Conservation (phyloP, 2,113 vertebrate genomes). For the Eulacestoma nigropectus region DNA sequence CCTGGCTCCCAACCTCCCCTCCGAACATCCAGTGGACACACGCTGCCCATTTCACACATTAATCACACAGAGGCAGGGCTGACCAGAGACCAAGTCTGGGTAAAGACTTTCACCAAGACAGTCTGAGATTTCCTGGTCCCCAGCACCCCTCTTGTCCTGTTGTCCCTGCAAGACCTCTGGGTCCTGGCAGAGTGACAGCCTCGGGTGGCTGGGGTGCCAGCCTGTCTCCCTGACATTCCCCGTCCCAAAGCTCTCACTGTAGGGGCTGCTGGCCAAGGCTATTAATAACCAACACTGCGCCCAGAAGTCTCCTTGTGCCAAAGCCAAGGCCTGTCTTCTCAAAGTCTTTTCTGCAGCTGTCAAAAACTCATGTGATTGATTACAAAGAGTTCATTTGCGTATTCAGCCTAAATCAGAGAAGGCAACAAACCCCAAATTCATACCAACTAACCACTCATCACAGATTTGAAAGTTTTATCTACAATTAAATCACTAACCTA, state of each 20-base stretch:
- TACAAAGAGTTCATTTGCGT: neutral
- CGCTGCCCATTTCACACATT: neutral
- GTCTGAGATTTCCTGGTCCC: neutral
- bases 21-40: accelerated
- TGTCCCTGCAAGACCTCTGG: neutral
- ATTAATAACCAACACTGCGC: neutral
- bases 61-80: neutral
- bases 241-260: neutral
- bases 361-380: neutral
- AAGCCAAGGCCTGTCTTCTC: neutral
- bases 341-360: neutral
- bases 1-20: neutral
- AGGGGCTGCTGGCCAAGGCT: neutral
- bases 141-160: neutral
- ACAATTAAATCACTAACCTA: neutral
- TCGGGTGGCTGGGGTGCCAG: neutral
- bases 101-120: neutral
- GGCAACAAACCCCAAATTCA: neutral
- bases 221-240: neutral
- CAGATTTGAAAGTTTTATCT: neutral
- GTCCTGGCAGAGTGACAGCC: neutral
- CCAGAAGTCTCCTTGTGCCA: neutral
- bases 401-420: neutral
- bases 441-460: neutral
- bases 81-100: neutral